Conservation (phyloP, 1,140 invertebrate genomes). For the Diorhabda elongata region DNA sequence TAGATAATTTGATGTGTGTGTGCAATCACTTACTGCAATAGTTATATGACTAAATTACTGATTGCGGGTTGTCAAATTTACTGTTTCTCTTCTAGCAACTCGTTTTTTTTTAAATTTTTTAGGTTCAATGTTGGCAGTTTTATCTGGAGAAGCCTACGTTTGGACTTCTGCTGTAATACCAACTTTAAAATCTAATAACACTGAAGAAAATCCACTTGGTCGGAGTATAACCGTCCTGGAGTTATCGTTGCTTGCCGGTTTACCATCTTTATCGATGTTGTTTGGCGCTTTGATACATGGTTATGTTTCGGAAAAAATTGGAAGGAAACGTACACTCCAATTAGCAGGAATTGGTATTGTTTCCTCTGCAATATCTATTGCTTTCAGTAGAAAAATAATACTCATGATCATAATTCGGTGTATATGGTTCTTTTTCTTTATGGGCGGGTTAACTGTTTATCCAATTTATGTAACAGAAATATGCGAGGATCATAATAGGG, state of each 20-base stretch:
- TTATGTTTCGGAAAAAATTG: slow-evolving; percentile 27
- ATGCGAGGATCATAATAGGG: slow-evolving; percentile 42
- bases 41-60: too few relatives aligned
- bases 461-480: slow-evolving; percentile 54
- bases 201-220: slow-evolving; percentile 38
- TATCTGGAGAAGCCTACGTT: neutral
- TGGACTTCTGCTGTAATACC: slow-evolving; percentile 69
- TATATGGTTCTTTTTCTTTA: slow-evolving; percentile 47
- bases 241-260: slow-evolving; percentile 74
- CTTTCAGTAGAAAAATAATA: slow-evolving; percentile 41
- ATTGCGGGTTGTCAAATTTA: too few relatives aligned
- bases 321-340: slow-evolving; percentile 48
- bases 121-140: neutral
- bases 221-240: slow-evolving; percentile 49
- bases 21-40: too few relatives aligned
- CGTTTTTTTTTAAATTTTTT: neutral
- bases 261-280: slow-evolving; percentile 74
- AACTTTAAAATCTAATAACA: slow-evolving; percentile 48
- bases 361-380: slow-evolving; percentile 45
- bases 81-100: too few relatives aligned
- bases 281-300: slow-evolving; percentile 36
- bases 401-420: slow-evolving; percentile 46
- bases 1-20: too few relatives aligned
- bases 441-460: slow-evolving; percentile 48
- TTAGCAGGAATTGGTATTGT: slow-evolving; percentile 45